Percentiles rank a stretch among this genome's conserved stretches.
Conservation (phyloP, 2,888 invertebrate genomes). For the Adela reaumurella region DNA sequence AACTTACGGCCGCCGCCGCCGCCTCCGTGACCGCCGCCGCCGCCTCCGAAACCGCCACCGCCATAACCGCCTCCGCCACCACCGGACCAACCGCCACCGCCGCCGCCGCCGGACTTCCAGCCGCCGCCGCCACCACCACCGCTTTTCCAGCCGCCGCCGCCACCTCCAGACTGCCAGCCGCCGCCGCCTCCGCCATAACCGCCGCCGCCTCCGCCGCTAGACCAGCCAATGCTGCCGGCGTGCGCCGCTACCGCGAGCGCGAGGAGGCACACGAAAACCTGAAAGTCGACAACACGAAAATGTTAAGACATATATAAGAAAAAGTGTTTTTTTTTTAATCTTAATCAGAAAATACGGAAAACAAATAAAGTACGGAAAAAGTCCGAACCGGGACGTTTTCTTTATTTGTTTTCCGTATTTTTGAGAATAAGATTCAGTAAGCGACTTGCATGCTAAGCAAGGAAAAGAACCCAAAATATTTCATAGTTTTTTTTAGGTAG, state of each 20-base stretch:
- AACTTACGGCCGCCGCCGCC: neutral
- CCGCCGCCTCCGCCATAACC: slow-evolving; percentile 15
- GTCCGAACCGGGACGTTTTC: no score
- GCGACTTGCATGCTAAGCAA: no score
- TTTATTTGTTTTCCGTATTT: no score
- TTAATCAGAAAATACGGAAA: no score
- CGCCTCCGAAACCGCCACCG: slow-evolving; percentile 15
- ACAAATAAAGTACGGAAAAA: no score
- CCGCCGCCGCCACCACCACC: slow-evolving; percentile 18
- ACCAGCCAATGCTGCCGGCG: slow-evolving; percentile 35
- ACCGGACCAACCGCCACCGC: slow-evolving; percentile 16
- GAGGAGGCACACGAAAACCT: slow-evolving; percentile 47
- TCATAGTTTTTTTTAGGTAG: no score
- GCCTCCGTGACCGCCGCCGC: slow-evolving; percentile 17
- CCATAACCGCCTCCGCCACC: slow-evolving; percentile 15
- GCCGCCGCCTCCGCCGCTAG: slow-evolving; percentile 20
- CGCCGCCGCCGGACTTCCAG: slow-evolving; percentile 9
- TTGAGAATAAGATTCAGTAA: no score
- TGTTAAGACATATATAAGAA: no score
- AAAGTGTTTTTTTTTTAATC: no score
- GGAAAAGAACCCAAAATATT: no score
- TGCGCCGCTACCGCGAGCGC: slow-evolving; percentile 33
- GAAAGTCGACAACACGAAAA: no score
- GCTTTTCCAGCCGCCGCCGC: slow-evolving; percentile 19
- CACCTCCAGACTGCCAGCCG: slow-evolving; percentile 15